Base-by-base conservation (phyloP, 2,888 invertebrate species). In the Macrostomum cliftonense region DNA sequence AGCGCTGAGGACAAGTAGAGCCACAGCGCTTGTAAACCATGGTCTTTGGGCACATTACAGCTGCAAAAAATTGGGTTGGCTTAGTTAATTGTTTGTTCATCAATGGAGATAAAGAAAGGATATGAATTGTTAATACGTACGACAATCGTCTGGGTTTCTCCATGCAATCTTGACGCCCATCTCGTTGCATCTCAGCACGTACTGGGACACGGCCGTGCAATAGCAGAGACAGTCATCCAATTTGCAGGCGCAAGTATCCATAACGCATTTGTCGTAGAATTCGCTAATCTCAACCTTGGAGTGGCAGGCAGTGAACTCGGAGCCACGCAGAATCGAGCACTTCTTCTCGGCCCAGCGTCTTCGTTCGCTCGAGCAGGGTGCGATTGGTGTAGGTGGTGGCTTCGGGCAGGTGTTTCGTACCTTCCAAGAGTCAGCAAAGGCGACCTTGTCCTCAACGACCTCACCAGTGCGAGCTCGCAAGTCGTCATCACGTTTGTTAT, bases 181-280 rank as follows among this genome's bases (percentile, higher is more conserved):
- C 13, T 45, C 16, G 28, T 42, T 45, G 42, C 54, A 54, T 9
- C 39, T 45, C 7, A 42, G 28, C 21, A 44, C 52, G 42, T 54
- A 54, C 12, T 45, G 49, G n/a, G 45, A 43, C 5, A 54, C 45
- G 12, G 54, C 53, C 4, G 53, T 54, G 42, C 54, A 54, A 19
- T 47, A 45, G 28, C 54, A 54, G 42, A 49, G 39, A 43, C 54
- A 54, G 43, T 54, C 54, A 21, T 54, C 54, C 14, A 53, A 52
- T 42, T 50, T 39, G 40, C 54, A 54, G 2, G 52, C 49, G 21
- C 54, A 54, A 2, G 50, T 36, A 39, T 54, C 54, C 19, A 37
- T 16, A 4, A 55, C 39, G 43, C 54, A 54, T 7, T 43, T 39
- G 12, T 39, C 28, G 39, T 52, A 54, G 42, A 54, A 54, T n/a